Evolutionary conservation across 2,888 invertebrate genomes (phyloP), one percentile per base, ranked within the genome.

Genomic region (Pandemis corylana): DNA sequence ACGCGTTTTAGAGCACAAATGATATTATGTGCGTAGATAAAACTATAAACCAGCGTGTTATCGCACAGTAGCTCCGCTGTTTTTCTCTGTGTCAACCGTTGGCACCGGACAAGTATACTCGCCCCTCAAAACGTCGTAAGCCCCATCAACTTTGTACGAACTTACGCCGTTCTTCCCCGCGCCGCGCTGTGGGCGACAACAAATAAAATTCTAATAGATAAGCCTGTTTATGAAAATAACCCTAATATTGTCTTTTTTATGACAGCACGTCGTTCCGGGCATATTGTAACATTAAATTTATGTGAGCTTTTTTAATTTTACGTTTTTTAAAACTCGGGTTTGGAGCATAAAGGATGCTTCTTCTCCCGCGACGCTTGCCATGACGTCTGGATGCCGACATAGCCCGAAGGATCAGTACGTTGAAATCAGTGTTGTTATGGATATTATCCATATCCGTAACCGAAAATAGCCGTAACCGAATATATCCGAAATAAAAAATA

Each of bases 181-280:
- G 20, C 20, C 20, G 20, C 20, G 7, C 36, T 36, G 13, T 41
- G 36, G 61, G 61, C 61, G 62, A 41, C 10, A 41, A 42, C 42
- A 62, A 42, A 62, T 62, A 66, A 51, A 66, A 66, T 49, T 36
- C 66, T 66, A 66, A 66, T 66, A 66, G 51, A 66, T 66, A 12
- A 36, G 20, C 15, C 49, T 66, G 62, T 42, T 62, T 62, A 62
- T 62, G 62, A 66, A 66, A 66, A 66, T 66, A 66, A 46, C 28
- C 28, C 49, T 7, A 49, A 66, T 66, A 66, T 66, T 66, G 66
- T 66, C 66, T 66, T 36, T 49, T 66, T 66, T 66, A 66, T 51
- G 66, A 66, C 66, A 51, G 28, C 28, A 66, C 36, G 28, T 49
- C 65, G 49, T 51, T 51, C 36, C 36, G 13, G n/a, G n/a, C 49